Base-by-base conservation (phyloP, 2,888 invertebrate species). In the Drosophila niveifrons region DNA sequence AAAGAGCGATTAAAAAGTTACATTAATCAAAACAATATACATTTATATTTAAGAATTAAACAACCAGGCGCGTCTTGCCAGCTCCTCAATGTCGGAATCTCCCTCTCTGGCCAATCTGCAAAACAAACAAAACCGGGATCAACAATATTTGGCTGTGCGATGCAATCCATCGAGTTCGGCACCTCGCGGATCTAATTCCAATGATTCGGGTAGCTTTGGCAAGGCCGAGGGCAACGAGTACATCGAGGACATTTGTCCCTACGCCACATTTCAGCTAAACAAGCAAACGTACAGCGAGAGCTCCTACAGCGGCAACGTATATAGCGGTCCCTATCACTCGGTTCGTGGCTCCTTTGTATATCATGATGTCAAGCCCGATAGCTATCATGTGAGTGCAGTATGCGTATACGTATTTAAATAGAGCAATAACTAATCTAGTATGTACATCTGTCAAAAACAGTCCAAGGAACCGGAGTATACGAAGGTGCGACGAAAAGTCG, bases 211-310 rank as follows among this genome's bases (percentile, higher is more conserved):
- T 36, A 95, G 95, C 74, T 94, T 93, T 82, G 91, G 90, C 62
- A 94, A 94, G 80, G 92, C 93, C 44, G 93, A 93, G 80, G 92
- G 93, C 65, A 93, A 93, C 66, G 97, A 97, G 92, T 97, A 97
- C 93, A 97, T 97, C 90, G 97, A 97, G 93, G 97, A 98, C 91
- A 97, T 97, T 87, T 97, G 97, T 91, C 97, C 97, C 0, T 97
- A 98, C 93, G 97, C 97, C 62, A 98, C 97, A 51, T 98, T 97
- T 93, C 97, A 97, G 91, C 93, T 98, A 84, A 96, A 97, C 67
- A 97, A 97, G 89, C 96, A 96, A 53, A 95, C 96, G 0, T 97
- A 97, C 93, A 96, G 96, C 89, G 97, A 97, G 93, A 97, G 97
- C 92, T 97, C 97, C 57, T 97, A 97, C 93, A 97, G 97, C 91